Conservation (phyloP, 2,797 vertebrate species). For the Bovichtus diacanthus region DNA sequence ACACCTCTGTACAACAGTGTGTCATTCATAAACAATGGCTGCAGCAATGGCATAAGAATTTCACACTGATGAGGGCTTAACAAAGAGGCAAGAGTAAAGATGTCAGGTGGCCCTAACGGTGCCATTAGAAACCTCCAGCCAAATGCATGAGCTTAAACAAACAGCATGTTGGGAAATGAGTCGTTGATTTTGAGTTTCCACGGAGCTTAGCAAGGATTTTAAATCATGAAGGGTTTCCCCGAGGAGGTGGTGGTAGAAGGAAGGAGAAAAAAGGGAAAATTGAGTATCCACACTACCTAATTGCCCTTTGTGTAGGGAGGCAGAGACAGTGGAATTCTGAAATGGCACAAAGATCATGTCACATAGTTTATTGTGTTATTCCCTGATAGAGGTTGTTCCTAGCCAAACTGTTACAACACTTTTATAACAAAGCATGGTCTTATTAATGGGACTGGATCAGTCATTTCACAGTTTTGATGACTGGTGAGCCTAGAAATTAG, state of each 20-base stretch:
- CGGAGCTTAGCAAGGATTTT: conserved; percentile 82
- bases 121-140: conserved; percentile 44
- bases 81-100: conserved; percentile 43
- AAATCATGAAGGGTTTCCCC: conserved; percentile 74
- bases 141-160: conserved; percentile 74
- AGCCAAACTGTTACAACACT: conserved; percentile 27
- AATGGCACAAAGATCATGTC: conserved; percentile 36
- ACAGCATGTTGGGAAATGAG: conserved; percentile 72
- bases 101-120: conserved; percentile 24
- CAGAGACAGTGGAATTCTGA: conserved; percentile 21
- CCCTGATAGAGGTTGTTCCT: conserved; percentile 14
- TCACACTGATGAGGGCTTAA: conserved; percentile 51
- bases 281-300: conserved; percentile 45
- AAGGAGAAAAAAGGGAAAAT: conserved; percentile 37
- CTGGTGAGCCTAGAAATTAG: conserved; percentile 35
- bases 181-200: conserved; percentile 80
- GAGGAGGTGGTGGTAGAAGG: conserved; percentile 41
- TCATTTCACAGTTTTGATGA: conserved; percentile 48
- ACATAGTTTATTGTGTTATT: conserved; percentile 43
- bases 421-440: conserved; percentile 48
- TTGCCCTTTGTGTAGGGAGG: conserved; percentile 44
- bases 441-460: conserved; percentile 43
- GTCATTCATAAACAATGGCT: conserved; percentile 71
- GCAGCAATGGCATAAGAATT: conserved; percentile 50
- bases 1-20: conserved; percentile 47